Base-by-base conservation (phyloP, 2,797 vertebrate species). In the Columba guinea region DNA sequence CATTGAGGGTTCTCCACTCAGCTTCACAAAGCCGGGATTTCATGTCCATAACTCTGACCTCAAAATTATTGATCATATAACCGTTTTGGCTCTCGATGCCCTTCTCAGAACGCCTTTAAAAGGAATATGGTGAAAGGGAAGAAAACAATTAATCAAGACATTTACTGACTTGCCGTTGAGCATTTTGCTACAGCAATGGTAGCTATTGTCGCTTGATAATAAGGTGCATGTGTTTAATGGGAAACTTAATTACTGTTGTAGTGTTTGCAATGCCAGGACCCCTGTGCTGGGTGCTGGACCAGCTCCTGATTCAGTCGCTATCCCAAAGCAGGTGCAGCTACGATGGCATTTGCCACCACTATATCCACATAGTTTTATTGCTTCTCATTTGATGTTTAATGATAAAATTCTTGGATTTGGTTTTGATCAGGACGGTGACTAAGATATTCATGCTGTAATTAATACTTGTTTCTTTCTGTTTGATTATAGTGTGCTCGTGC, bases 401-500 rank as follows among this genome's bases (percentile, higher is more conserved):
- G 70, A 49, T 69, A 69, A 83, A 84, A 79, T 59, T 49, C 44
- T 35, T n/a, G 67, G 70, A 22, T 73, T 93, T 58, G 93, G 78
- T 87, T 95, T 93, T 52, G 74, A 69, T 63, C 51, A 35, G 92
- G 37, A 8, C 5, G 11, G 48, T 93, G 94, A 87, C 64, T 86
- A 69, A 95, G 74, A 4, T 69, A 53, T 35, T 51, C 4, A 0
- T 30, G 73, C 79, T 39, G 69, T 91, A 93, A 95, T 91, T 88
- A 79, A 58, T 65, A 37, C 76, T 53, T 91, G 88, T 84, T 90
- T 32, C 94, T 68, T 7, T 64, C 1, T 27, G 9, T 80, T 41
- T 94, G 95, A 94, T 95, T 53, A 39, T 8, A 81, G 85, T 1
- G 30, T 69, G 51, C 16, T 32, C 34, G 27, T 30, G 83, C 9